Percentiles rank a stretch among this genome's conserved stretches.
These are phyloP conservation scores for Globodera ellingtonae DNA, from an alignment of 1,140 invertebrate species.

Conservation along the genomic window DNA sequence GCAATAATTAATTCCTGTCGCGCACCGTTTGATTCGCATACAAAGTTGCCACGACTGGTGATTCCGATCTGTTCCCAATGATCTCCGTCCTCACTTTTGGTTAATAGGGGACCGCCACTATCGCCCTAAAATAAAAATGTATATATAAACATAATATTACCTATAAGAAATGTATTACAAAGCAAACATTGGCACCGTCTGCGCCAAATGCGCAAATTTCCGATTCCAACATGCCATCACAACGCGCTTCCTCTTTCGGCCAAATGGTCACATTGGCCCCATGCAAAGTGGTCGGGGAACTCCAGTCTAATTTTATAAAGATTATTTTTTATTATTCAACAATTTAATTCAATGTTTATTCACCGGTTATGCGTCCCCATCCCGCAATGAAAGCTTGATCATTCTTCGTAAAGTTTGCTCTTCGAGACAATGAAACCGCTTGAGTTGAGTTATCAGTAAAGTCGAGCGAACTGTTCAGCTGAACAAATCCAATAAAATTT, in stretches of 20 bases:
- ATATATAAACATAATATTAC: neutral
- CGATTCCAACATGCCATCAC: slow-evolving; percentile 16
- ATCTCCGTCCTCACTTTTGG: slow-evolving; percentile 12
- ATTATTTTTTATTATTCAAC: neutral
- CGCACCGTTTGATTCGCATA: slow-evolving; percentile 19
- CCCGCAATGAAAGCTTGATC: slow-evolving; percentile 17
- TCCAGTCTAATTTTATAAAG: slow-evolving; percentile 16
- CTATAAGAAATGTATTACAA: slow-evolving; percentile 10
- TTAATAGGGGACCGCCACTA: slow-evolving; percentile 17
- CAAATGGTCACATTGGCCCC: slow-evolving; percentile 20
- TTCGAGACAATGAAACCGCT: slow-evolving; percentile 15
- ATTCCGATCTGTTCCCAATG: slow-evolving; percentile 24
- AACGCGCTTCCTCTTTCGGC: slow-evolving; percentile 9
- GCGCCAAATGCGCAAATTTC: slow-evolving; percentile 23
- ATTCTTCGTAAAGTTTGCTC: slow-evolving; percentile 10
- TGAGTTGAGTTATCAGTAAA: slow-evolving; percentile 4
- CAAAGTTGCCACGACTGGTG: slow-evolving; percentile 15
- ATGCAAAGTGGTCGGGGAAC: slow-evolving; percentile 14
- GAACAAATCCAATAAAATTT: neutral
- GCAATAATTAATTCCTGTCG: neutral
- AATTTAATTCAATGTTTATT: neutral
- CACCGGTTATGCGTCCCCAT: slow-evolving; percentile 22
- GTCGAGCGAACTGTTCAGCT: neutral
- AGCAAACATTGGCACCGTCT: slow-evolving; percentile 21
- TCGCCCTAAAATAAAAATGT: neutral